Evolutionary conservation across 2,113 vertebrate species (phyloP).

Genomic region (Laterallus jamaicensis): DNA sequence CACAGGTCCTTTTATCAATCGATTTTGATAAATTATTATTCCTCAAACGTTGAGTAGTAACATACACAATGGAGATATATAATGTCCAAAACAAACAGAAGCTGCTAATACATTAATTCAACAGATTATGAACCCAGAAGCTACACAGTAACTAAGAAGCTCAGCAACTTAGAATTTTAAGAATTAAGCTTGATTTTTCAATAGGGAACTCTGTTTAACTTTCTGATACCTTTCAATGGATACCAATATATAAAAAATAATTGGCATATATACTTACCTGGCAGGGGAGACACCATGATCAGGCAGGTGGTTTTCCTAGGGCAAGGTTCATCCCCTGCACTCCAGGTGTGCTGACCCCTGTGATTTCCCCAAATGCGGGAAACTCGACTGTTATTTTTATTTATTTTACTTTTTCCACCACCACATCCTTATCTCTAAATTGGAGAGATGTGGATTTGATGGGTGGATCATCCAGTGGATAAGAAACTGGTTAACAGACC

Average conservation of each 20-base stretch:
- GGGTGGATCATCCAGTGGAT: no score
- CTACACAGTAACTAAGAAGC: neutral
- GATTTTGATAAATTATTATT: neutral
- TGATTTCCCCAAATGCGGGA: neutral
- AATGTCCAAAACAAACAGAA: neutral
- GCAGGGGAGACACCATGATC: slow-evolving; percentile 18
- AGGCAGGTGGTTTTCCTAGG: slow-evolving; percentile 31
- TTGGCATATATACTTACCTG: neutral
- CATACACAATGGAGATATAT: neutral
- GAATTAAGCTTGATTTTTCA: neutral
- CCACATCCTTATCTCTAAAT: no score
- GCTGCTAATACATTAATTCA: neutral
- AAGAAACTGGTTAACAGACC: no score
- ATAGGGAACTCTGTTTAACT: neutral
- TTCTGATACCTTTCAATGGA: neutral
- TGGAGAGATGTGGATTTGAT: no score
- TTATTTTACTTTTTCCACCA: no score
- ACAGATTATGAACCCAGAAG: neutral
- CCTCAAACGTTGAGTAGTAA: neutral
- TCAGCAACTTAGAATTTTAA: neutral
- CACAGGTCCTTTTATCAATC: neutral
- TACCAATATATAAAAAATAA: neutral
- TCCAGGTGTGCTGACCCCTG: neutral
- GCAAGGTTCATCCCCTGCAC: neutral
- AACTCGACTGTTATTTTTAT: neutral